Evolutionary conservation across 1,140 invertebrate species (phyloP), one percentile per base, ranked within the genome.

Genomic region (Nautilus pompilius): DNA sequence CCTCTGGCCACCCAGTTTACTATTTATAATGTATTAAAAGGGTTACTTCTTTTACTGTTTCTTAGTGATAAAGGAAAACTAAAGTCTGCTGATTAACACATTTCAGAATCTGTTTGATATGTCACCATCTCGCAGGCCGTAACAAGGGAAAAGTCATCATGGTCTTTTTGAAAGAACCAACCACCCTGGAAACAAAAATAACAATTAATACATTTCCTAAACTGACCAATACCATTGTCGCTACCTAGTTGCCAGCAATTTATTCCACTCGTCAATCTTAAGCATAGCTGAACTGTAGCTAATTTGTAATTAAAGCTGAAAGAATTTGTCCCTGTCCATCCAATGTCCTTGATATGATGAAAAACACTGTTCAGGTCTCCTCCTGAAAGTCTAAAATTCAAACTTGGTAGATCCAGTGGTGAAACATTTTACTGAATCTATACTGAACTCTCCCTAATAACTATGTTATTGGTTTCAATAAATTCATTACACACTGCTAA

Each of bases 291-390:
- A n/a, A n/a, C n/a, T n/a, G n/a, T n/a, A n/a, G n/a, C n/a, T n/a
- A n/a, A n/a, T n/a, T n/a, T n/a, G n/a, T n/a, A n/a, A n/a, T n/a
- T n/a, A n/a, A n/a, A n/a, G n/a, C 67, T 72, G 54, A 71, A 69
- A 6, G 66, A 65, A 24, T 58, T 59, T 22, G 49, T 64, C 28
- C 64, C 67, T 28, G 60, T 55, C 54, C 53, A 28, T 65, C 68
- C 24, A 68, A 70, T 46, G 60, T 71, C 49, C 71, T 68, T 65
- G 72, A 74, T 1, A 76, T 68, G 17, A 73, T 74, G 58, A 73
- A 76, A 29, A 76, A 70, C 58, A 74, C 75, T 28, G 74, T 73
- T 60, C 75, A 76, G 3, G 73, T 68, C 15, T 75, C 72, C 28
- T 71, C 66, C 71, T 76, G 64, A 22, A 69, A 68, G 41, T 5